Evolutionary conservation across 2,888 invertebrate genomes (phyloP).

Genomic region (Branchipolynoe longqiensis): DNA sequence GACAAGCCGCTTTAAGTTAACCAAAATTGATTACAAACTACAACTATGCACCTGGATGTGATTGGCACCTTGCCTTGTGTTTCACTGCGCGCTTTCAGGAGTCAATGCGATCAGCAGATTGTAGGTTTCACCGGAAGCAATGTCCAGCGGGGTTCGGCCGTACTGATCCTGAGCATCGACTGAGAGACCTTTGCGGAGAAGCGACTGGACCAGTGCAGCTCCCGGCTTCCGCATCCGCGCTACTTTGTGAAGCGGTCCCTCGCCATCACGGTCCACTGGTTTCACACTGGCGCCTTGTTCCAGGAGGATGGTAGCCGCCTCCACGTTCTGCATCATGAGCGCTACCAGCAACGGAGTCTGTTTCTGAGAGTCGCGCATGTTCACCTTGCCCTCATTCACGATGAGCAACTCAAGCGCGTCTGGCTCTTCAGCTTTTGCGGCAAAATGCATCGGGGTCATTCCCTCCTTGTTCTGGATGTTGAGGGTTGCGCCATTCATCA

Average conservation of each 20-base stretch:
- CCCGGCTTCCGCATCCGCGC: constrained; percentile 35
- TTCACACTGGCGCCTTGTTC: constrained; percentile 59
- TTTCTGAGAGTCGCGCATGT: constrained; percentile 50
- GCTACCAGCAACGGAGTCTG: constrained; percentile 45
- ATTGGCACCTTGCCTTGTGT: too few species aligned
- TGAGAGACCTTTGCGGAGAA: constrained; percentile 20
- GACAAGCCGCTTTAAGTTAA: too few species aligned
- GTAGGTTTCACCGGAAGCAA: constrained; percentile 16
- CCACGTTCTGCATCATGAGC: constrained; percentile 29
- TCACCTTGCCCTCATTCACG: constrained; percentile 61
- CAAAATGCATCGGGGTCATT: constrained; percentile 50
- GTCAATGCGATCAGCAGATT: constrained; percentile 3
- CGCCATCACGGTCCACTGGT: constrained; percentile 52
- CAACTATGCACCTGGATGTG: too few species aligned
- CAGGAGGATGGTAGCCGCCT: constrained; percentile 53
- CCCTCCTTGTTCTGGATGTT: constrained; percentile 44
- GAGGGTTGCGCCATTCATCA: constrained; percentile 31
- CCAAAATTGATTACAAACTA: too few species aligned
- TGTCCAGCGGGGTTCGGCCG: constrained; percentile 47
- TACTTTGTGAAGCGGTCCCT: constrained; percentile 60
- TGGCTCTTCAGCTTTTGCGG: constrained; percentile 54
- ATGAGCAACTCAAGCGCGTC: constrained; percentile 64
- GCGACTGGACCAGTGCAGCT: constrained; percentile 22
- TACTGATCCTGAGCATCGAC: constrained; percentile 19
- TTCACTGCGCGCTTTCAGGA: constrained; percentile 31